These are phyloP conservation scores for Hyalella azteca DNA, from an alignment of 2,888 invertebrate genomes.

Conservation along the genomic window DNA sequence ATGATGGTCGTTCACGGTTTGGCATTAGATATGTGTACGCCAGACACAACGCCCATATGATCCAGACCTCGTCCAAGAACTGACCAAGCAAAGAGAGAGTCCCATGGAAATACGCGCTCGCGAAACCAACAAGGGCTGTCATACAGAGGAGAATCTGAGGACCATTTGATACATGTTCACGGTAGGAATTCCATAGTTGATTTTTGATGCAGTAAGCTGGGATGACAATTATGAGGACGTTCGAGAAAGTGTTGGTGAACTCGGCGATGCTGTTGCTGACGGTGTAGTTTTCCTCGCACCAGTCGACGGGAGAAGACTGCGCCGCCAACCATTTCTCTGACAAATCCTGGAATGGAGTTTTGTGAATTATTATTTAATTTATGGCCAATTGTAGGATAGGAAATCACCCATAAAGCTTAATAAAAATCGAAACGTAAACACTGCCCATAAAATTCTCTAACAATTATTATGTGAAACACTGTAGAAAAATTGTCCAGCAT, in stretches of 20 bases:
- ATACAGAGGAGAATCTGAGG: not conserved
- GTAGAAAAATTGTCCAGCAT: too few relatives aligned
- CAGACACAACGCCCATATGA: constrained; percentile 81
- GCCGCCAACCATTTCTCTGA: constrained; percentile 62
- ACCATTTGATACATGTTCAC: not conserved
- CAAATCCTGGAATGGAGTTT: too few relatives aligned
- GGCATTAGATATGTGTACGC: constrained; percentile 51
- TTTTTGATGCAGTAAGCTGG: constrained; percentile 64
- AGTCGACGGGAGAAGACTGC: constrained; percentile 81
- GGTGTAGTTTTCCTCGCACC: constrained; percentile 83
- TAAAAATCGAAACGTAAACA: too few relatives aligned
- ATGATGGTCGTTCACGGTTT: constrained; percentile 34
- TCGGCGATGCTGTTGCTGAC: constrained; percentile 66
- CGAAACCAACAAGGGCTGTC: constrained; percentile 73
- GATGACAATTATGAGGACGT: constrained; percentile 76
- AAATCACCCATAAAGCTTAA: too few relatives aligned
- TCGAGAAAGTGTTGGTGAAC: constrained; percentile 81
- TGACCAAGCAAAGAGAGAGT: constrained; percentile 81
- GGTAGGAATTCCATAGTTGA: not conserved
- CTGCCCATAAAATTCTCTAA: too few relatives aligned
- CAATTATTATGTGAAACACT: too few relatives aligned
- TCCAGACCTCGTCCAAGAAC: constrained; percentile 79
- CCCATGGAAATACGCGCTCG: constrained; percentile 85
- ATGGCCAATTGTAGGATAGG: too few relatives aligned
- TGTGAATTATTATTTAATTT: too few relatives aligned